Base-by-base conservation (phyloP, 2,888 invertebrate species). In the Oasisia sp. region DNA sequence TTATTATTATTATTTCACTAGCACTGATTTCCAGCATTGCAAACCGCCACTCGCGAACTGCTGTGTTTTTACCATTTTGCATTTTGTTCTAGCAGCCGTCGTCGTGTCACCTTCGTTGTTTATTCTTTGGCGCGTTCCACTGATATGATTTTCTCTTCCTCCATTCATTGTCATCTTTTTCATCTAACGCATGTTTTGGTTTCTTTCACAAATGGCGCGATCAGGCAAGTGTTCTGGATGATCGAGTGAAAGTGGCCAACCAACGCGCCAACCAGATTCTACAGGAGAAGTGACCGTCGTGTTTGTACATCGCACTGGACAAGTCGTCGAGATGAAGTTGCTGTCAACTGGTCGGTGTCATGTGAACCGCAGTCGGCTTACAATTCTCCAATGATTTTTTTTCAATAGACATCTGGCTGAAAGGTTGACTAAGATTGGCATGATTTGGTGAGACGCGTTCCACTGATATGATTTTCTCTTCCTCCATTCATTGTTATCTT, bases 201-300 rank as follows among this genome's bases (percentile, higher is more conserved):
- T 90, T 90, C 5, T 44, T 90, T 32, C 38, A 27, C 90, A 44
- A 38, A 38, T 44, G 38, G 38, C 90, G 19, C 90, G 19, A 44
- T 50, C 93, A 95, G 95, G 95, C 94, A 90, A 94, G 93, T 32
- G 94, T 94, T 74, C 94, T 95, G 93, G 95, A 95, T 93, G 94
- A 94, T 90, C 94, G 95, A 93, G 95, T 96, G 92, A 95, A 95
- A 89, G 94, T 93, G 27, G 96, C 95, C 58, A 95, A 96, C 94
- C 95, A 94, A 92, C 92, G 95, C 92, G 95, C 96, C 74, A 95
- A 94, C 93, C 95, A 94, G 94, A 95, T 96, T 91, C 94, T 95
- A 0, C 92, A 92, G 58, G 91, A 91, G 56, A 91, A 91, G 91
- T 38, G 32, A 91, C 8, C 89, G 89, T 74, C 74, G 14, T 74